Conservation (phyloP, 2,797 vertebrate genomes). For the Neomorphus geoffroyi region DNA sequence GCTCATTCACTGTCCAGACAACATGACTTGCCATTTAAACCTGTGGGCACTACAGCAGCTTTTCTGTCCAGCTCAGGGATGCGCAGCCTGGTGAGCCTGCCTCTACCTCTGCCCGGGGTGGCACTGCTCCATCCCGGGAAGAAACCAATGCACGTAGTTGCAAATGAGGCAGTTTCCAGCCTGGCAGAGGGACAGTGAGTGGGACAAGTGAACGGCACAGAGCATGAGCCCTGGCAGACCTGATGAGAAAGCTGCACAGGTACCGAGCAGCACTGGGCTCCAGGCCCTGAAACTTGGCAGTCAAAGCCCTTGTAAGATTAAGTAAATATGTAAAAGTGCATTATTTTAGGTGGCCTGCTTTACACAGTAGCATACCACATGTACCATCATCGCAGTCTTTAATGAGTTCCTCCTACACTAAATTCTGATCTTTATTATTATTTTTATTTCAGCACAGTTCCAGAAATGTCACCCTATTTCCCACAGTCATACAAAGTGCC, state of each 20-base stretch:
- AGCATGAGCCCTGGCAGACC: background rate
- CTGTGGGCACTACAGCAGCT: background rate
- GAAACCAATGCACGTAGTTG: background rate
- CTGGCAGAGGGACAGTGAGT: background rate
- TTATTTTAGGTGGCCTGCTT: background rate
- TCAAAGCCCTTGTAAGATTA: background rate
- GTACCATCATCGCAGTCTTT: background rate
- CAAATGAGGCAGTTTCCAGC: background rate
- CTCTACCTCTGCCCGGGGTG: background rate
- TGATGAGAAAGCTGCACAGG: background rate
- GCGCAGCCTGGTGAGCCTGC: background rate
- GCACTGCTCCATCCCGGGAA: background rate
- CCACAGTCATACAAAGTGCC: background rate
- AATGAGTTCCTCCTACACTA: background rate
- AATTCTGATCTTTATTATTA: constrained; percentile 7
- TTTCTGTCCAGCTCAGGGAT: background rate
- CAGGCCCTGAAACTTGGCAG: background rate
- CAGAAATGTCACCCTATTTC: constrained; percentile 23
- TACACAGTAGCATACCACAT: background rate
- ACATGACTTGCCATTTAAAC: background rate
- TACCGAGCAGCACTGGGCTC: background rate
- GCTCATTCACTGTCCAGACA: background rate
- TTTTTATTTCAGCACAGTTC: constrained; percentile 21
- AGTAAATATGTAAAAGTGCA: background rate
- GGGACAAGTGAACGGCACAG: background rate